Percentiles rank a stretch among this genome's conserved stretches.
Conservation (phyloP, 1,140 invertebrate genomes). For the Meloidogyne floridensis region DNA sequence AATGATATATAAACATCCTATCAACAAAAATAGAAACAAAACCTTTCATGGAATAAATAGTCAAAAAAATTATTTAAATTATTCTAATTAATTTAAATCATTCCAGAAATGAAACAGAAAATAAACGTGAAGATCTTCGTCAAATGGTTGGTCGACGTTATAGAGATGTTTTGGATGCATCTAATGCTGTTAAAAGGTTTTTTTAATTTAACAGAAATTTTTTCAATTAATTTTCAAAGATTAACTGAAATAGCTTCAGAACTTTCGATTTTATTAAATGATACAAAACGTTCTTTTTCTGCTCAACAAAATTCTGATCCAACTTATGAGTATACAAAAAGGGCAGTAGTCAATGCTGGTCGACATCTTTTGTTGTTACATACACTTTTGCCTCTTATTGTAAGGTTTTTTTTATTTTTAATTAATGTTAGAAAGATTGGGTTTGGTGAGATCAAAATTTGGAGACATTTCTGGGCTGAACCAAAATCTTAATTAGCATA, state of each 20-base stretch:
- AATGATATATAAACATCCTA: too few relatives aligned
- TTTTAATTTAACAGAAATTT: neutral
- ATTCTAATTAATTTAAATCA: conserved; percentile 25
- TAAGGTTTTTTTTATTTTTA: neutral
- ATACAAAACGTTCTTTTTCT: neutral
- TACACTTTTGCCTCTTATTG: conserved; percentile 11
- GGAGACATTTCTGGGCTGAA: too few relatives aligned
- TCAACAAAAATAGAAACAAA: too few relatives aligned
- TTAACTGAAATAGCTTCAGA: conserved; percentile 45
- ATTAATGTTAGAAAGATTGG: too few relatives aligned
- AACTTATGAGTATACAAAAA: neutral
- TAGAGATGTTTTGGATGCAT: conserved; percentile 66
- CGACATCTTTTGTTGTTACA: conserved; percentile 1
- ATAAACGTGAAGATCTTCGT: conserved; percentile 69
- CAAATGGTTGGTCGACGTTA: conserved; percentile 67
- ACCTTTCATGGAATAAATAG: too few relatives aligned
- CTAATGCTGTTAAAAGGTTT: conserved; percentile 57
- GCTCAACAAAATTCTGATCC: conserved; percentile 13
- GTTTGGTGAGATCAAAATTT: too few relatives aligned
- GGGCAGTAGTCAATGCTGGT: neutral
- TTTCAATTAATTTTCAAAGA: neutral
- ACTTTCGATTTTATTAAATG: conserved; percentile 26
- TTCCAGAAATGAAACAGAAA: conserved; percentile 60
- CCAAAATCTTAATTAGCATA: too few relatives aligned
- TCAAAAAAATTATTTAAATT: too few relatives aligned